Conservation (phyloP, 2,113 vertebrate genomes). For the Forbesichthys agassizii region DNA sequence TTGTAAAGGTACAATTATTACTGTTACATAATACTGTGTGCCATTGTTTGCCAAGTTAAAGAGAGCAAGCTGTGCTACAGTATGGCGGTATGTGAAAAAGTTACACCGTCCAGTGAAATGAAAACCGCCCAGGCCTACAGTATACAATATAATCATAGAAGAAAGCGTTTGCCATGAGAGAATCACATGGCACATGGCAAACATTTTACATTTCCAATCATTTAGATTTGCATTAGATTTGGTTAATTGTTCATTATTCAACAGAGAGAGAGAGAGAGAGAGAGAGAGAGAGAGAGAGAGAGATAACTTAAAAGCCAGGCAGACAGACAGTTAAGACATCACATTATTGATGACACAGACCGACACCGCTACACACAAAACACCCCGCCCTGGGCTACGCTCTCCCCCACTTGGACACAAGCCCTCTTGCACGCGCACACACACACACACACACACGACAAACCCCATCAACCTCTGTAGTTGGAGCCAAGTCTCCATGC, state of each 20-base stretch:
- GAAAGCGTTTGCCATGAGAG: not conserved
- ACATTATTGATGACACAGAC: conserved; percentile 17
- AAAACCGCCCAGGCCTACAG: too few species aligned
- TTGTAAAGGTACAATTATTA: too few species aligned
- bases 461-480: conserved; percentile 21
- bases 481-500: conserved; percentile 51
- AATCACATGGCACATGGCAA: not conserved
- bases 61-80: too few species aligned
- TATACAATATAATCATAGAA: too few species aligned
- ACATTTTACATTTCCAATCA: not conserved
- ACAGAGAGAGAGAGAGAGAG: not conserved
- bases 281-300: not conserved
- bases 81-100: too few species aligned
- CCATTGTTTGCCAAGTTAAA: too few species aligned
- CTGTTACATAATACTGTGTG: too few species aligned
- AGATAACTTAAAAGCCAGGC: conserved; percentile 1
- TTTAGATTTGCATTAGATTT: not conserved
- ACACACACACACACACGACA: conserved; percentile 18
- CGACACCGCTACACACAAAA: conserved; percentile 8
- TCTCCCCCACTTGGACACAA: not conserved
- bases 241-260: not conserved
- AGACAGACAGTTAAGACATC: conserved; percentile 1
- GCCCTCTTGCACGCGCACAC: not conserved
- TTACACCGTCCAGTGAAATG: too few species aligned
- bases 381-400: conserved; percentile 3